These are phyloP conservation scores for Botia almorhae DNA, from an alignment of 2,797 vertebrate species.

Conservation along the genomic window DNA sequence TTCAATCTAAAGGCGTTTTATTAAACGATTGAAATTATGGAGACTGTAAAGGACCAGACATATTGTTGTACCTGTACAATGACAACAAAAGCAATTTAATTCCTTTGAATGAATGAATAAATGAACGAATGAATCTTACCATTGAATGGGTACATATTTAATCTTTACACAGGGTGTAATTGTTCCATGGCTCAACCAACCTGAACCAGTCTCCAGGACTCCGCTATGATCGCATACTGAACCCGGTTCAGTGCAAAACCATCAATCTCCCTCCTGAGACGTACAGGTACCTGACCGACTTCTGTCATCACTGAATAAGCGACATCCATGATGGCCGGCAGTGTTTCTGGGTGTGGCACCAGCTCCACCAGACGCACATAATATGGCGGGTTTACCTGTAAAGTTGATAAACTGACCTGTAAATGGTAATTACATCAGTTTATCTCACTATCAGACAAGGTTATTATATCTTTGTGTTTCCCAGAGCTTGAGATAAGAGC, in stretches of 20 bases:
- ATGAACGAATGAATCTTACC: not conserved
- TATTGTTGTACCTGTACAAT: not conserved
- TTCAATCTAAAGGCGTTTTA: too few relatives aligned
- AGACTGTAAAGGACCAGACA: not conserved
- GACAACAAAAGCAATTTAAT: not conserved
- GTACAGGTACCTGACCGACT: slow-evolving; percentile 89
- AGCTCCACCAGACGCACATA: slow-evolving; percentile 93
- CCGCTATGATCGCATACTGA: slow-evolving; percentile 91
- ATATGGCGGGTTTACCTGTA: slow-evolving; percentile 95
- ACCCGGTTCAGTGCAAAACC: slow-evolving; percentile 94
- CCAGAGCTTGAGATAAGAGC: slow-evolving; percentile 22
- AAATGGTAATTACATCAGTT: not conserved
- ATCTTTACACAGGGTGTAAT: not conserved
- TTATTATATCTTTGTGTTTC: slow-evolving; percentile 24
- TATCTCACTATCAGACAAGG: slow-evolving; percentile 6
- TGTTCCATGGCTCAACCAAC: slow-evolving; percentile 72
- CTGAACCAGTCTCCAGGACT: slow-evolving; percentile 94
- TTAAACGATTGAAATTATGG: too few relatives aligned
- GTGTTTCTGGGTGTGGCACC: slow-evolving; percentile 92
- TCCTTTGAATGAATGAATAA: not conserved
- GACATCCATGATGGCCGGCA: slow-evolving; percentile 77
- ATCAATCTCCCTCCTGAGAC: slow-evolving; percentile 86
- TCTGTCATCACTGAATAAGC: slow-evolving; percentile 86
- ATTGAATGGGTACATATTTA: not conserved
- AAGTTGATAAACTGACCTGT: not conserved